phyloP scores from a whole-genome alignment of 2,888 invertebrate genomes.

The Incurvaria masculella region DNA sequence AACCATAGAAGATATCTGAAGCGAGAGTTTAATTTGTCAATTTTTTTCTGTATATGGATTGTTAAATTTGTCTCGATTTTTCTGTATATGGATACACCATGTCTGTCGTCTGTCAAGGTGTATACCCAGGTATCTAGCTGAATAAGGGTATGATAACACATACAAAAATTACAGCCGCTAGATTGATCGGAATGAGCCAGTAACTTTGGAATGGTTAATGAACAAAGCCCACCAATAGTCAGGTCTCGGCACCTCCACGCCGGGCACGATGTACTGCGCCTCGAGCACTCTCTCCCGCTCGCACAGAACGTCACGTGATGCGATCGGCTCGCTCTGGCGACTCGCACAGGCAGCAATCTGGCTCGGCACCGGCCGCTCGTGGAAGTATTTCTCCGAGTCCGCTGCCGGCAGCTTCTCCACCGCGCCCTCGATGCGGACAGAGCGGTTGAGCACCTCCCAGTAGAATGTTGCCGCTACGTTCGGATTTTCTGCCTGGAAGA shows the following conservation, averaged over 20 bases:
- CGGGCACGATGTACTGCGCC: slow-evolving; percentile 60
- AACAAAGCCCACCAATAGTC: slow-evolving; percentile 63
- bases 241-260: slow-evolving; percentile 73
- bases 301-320: slow-evolving; percentile 67
- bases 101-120: too few relatives aligned
- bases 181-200: too few relatives aligned
- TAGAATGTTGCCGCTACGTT: slow-evolving; percentile 77
- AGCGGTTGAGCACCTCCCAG: slow-evolving; percentile 78
- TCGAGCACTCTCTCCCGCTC: slow-evolving; percentile 65
- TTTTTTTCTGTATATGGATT: too few relatives aligned
- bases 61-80: too few relatives aligned
- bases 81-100: too few relatives aligned
- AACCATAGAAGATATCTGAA: too few relatives aligned
- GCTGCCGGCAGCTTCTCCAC: slow-evolving; percentile 71
- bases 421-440: slow-evolving; percentile 85
- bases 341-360: slow-evolving; percentile 89
- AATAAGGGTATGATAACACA: too few relatives aligned
- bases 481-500: slow-evolving; percentile 68
- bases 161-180: too few relatives aligned
- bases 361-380: slow-evolving; percentile 76
- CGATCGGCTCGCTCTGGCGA: slow-evolving; percentile 74
- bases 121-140: too few relatives aligned
- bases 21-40: too few relatives aligned
- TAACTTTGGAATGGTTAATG: too few relatives aligned
- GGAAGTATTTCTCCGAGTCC: slow-evolving; percentile 83